Base-by-base conservation (phyloP, 2,113 vertebrate species). In the Donacobius atricapilla region DNA sequence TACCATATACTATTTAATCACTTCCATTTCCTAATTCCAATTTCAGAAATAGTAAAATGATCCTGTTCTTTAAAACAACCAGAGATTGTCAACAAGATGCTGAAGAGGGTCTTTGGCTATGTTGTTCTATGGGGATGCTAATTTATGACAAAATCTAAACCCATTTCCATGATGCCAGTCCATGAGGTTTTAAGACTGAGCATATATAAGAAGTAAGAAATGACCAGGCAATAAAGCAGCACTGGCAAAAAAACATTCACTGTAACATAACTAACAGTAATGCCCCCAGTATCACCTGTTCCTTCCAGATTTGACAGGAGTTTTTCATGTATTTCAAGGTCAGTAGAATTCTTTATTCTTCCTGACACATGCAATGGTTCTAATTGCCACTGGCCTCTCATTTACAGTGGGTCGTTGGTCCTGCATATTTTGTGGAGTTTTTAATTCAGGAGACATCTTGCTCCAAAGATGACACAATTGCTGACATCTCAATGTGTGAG, bases 391-490 rank as follows among this genome's bases (percentile, higher is more conserved):
- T 44, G 54, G 3, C n/a, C 17, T 94, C 37, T 87, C 44, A 45
- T 82, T 83, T 69, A 77, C 94, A 98, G 98, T 97, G 96, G 97
- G 71, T 97, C 1, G 0, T 7, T 76, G 95, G 97, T 75, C 83
- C 93, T 75, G 15, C 88, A 15, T 39, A 86, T 91, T 97, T 94
- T 83, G 95, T 98, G 60, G 97, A 98, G 57, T 98, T 97, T 84
- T 87, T 96, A 70, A 93, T 98, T 85, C 94, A 80, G 61, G 97
- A 98, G 75, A 95, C 96, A 50, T 94, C 93, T 18, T 98, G 97
- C 81, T 82, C 31, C n/a, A 93, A 95, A 93, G 78, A 8, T 3
- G 48, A 96, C 20, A 20, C 1, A 0, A 54, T 28, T n/a, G 10
- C 61, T 84, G 85, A 97, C 16, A 27, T 94, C 58, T 96, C 96